Evolutionary conservation across 2,797 vertebrate species (phyloP), one percentile per base, ranked within the genome.

Genomic region (Gila robusta): DNA sequence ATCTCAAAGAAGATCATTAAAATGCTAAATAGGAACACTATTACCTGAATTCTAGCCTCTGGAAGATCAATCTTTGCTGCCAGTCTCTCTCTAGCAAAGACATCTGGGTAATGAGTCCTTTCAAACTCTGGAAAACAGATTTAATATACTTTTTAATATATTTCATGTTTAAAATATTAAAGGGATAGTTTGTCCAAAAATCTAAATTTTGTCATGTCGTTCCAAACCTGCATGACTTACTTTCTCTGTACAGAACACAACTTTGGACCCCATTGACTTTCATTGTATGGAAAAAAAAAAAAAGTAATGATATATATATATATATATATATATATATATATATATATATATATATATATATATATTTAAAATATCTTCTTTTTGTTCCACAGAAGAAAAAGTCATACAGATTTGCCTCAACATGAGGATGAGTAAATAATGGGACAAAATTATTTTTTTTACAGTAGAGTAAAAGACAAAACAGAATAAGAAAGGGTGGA

Each of bases 51-150:
- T 87, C 97, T 94, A 85, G 97, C 97, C 89, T 97, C 96, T 2
- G 96, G 97, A 86, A 97, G 92, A 91, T 97, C 96, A 3, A 97
- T 97, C 92, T 97, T 97, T 89, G 96, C 96, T 2, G 97, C 97
- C 92, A 97, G 87, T 93, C 95, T 94, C 92, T 97, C 96, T 85
- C 97, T 94, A 10, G 96, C 96, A 91, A 97, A 97, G 87, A 97
- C 96, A 81, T 97, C 97, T 74, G 97, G 96, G 91, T 97, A 97
- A 91, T 97, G 97, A 81, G 96, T 97, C 89, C 96, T 94, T 91
- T 97, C 97, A 92, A 97, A 97, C 92, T 97, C 96, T 97, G 93
- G 56, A 71, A 81, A 92, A 86, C 11, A 49, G 37, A 92, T 89
- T 82, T n/a, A 69, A 70, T 17, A 32, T 6, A 17, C 64, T 66